Evolutionary conservation across 1,140 invertebrate species (phyloP).

Genomic region (Cryptotermes secundus): DNA sequence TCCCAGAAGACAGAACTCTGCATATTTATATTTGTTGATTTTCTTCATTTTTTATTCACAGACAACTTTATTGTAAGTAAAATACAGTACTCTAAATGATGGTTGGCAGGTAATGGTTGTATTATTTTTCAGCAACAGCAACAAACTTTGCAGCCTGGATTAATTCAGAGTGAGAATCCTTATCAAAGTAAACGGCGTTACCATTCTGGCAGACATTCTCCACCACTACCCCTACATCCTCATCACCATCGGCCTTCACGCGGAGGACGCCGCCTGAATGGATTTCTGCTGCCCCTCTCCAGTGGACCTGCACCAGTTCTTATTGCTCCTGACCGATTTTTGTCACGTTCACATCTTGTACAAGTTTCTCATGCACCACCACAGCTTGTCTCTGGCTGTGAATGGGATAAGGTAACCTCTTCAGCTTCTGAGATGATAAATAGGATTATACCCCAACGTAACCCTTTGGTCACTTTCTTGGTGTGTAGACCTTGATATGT

Average conservation of each 20-base stretch:
- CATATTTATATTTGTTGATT: too few species aligned
- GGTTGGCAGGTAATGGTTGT: too few species aligned
- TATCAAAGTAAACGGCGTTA: conserved; percentile 27
- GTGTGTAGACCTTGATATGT: background rate
- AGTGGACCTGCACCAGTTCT: conserved; percentile 14
- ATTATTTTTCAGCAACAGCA: background rate
- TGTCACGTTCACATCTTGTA: conserved; percentile 8
- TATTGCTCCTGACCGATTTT: background rate
- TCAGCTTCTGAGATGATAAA: background rate
- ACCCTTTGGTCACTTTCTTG: background rate
- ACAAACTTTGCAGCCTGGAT: background rate
- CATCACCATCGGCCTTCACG: background rate
- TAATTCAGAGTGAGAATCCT: background rate
- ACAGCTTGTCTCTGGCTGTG: conserved; percentile 1
- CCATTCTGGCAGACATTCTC: conserved; percentile 25
- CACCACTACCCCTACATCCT: conserved; percentile 4
- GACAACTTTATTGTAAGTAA: too few species aligned
- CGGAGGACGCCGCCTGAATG: conserved; percentile 22
- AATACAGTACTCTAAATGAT: too few species aligned
- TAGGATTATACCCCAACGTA: background rate
- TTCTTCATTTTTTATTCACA: too few species aligned
- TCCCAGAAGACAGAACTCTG: too few species aligned
- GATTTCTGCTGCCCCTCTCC: background rate
- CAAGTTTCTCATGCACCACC: conserved; percentile 1
- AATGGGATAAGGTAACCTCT: conserved; percentile 25